Conservation (phyloP, 2,888 invertebrate species). For the Spialia ferax region DNA sequence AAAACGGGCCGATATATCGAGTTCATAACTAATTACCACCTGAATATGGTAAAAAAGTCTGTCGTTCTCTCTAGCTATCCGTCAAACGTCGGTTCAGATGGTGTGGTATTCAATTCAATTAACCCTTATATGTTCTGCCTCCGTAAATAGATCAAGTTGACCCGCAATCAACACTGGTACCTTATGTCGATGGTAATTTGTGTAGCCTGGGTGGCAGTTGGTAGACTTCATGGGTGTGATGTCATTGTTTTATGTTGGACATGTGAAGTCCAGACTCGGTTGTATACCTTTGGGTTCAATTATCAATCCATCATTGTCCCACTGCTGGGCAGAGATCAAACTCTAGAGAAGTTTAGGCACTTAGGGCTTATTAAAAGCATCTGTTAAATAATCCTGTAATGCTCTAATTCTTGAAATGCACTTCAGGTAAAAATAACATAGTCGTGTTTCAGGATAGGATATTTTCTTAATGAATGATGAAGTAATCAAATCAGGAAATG, state of each 20-base stretch:
- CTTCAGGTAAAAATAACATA: too few relatives aligned
- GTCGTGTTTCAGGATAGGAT: too few relatives aligned
- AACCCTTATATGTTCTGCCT: conserved; percentile 22
- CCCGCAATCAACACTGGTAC: conserved; percentile 19
- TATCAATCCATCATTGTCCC: too few relatives aligned
- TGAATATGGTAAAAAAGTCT: conserved; percentile 24
- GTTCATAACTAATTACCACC: conserved; percentile 26
- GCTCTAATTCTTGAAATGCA: too few relatives aligned
- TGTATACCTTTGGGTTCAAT: too few relatives aligned
- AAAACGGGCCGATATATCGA: conserved; percentile 18
- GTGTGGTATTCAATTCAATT: conserved; percentile 35
- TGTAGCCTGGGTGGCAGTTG: conserved; percentile 6
- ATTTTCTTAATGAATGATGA: neutral
- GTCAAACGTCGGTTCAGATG: conserved; percentile 8
- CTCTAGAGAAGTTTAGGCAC: too few relatives aligned
- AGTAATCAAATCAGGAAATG: neutral
- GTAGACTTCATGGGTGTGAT: neutral
- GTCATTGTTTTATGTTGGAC: neutral
- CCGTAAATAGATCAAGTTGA: conserved; percentile 33
- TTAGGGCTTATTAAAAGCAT: too few relatives aligned
- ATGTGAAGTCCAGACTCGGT: too few relatives aligned
- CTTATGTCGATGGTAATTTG: conserved; percentile 27
- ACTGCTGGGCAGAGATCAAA: too few relatives aligned
- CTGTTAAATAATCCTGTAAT: too few relatives aligned
- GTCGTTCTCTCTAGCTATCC: conserved; percentile 15